Percentiles rank a stretch among this genome's conserved stretches.
These are phyloP conservation scores for Capitulum mitella DNA, from an alignment of 2,888 invertebrate genomes.

Conservation along the genomic window DNA sequence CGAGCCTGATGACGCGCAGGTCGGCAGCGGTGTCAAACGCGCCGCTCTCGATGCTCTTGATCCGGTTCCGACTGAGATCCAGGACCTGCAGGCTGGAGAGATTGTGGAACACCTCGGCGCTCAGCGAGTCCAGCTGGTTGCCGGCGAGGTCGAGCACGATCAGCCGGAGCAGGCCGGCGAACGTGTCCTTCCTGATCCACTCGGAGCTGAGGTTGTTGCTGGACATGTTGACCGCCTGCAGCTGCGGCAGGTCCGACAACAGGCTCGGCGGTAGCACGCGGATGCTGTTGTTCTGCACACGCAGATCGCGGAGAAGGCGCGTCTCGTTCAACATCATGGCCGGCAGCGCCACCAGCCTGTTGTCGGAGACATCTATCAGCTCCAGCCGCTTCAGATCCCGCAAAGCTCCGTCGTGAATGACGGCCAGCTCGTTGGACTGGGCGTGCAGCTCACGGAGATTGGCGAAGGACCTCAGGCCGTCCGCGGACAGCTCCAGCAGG, in stretches of 20 bases:
- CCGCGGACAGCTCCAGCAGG: conserved; percentile 31
- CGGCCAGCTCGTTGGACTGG: conserved; percentile 73
- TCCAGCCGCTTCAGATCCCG: conserved; percentile 69
- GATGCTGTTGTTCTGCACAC: conserved; percentile 84
- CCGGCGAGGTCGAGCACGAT: conserved; percentile 78
- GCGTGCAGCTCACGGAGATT: conserved; percentile 70
- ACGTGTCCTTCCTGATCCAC: conserved; percentile 74
- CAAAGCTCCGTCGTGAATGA: conserved; percentile 69
- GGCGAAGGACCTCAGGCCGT: conserved; percentile 41
- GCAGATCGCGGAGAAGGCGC: conserved; percentile 64
- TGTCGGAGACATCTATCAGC: conserved; percentile 77
- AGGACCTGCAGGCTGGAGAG: conserved; percentile 77
- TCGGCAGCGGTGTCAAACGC: conserved; percentile 71
- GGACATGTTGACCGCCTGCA: conserved; percentile 74
- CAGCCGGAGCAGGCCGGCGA: conserved; percentile 77
- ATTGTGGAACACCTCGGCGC: conserved; percentile 74
- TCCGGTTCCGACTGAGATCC: conserved; percentile 76
- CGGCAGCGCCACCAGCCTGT: conserved; percentile 70
- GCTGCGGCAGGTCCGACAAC: conserved; percentile 73
- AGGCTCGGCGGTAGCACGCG: conserved; percentile 75
- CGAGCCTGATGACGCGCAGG: conserved; percentile 76
- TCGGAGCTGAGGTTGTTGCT: conserved; percentile 76
- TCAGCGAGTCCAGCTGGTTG: conserved; percentile 69
- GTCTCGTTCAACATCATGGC: conserved; percentile 61
- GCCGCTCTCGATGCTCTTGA: conserved; percentile 59